phyloP scores from a whole-genome alignment of 1,140 invertebrate genomes.

The Conus ventricosus region DNA sequence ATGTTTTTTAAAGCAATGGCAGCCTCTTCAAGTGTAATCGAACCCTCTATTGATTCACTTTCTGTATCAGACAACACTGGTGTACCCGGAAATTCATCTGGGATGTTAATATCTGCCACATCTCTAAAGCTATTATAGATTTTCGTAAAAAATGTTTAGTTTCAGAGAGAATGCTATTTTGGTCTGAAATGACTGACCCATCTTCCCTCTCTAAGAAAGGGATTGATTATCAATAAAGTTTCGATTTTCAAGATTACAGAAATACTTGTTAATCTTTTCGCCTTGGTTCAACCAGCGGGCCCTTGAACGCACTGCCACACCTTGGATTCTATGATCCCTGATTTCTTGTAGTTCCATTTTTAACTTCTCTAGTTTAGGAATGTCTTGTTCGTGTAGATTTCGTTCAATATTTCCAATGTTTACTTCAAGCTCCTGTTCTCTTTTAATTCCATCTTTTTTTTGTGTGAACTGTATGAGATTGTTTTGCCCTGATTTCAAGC shows the following conservation, averaged over 20 bases:
- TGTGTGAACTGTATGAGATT: constrained; percentile 23
- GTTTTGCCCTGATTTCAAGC: constrained; percentile 40
- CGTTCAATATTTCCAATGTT: neutral
- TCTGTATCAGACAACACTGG: too few species aligned
- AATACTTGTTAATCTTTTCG: constrained; percentile 29
- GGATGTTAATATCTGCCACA: too few species aligned
- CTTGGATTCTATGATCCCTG: constrained; percentile 29
- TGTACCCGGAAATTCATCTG: too few species aligned
- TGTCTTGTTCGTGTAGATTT: neutral
- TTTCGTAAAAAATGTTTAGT: too few species aligned
- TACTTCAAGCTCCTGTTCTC: neutral
- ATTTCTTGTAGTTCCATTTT: constrained; percentile 13
- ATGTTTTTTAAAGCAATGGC: too few species aligned
- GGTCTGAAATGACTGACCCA: constrained; percentile 3
- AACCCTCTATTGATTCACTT: too few species aligned
- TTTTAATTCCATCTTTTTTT: constrained; percentile 18
- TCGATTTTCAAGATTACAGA: neutral
- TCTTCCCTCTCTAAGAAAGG: neutral
- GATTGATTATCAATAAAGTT: constrained; percentile 20
- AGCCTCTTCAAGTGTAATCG: too few species aligned
- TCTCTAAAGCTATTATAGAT: too few species aligned
- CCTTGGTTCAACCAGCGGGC: constrained; percentile 29
- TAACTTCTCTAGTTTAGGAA: neutral
- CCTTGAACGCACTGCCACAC: constrained; percentile 15
- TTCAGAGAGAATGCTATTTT: neutral